Evolutionary conservation across 92 coral and sea anemone genomes (phyloP).

Genomic region (Galaxea fascicularis): DNA sequence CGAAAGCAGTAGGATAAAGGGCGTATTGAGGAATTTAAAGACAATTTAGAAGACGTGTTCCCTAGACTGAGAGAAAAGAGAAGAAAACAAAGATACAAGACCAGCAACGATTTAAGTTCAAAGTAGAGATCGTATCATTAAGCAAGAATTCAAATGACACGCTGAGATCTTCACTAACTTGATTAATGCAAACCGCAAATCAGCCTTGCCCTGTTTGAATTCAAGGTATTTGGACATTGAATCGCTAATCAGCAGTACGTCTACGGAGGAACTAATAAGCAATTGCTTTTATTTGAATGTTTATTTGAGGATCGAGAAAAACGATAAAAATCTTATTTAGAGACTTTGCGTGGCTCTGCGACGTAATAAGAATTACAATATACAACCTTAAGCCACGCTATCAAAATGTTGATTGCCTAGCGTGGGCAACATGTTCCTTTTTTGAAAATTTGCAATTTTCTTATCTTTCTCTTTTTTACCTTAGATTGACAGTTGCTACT

Average conservation of each 20-base stretch:
- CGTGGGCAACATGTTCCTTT: constrained; percentile 3
- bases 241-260: background rate
- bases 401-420: background rate
- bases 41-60: background rate
- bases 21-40: no score
- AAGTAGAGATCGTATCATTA: background rate
- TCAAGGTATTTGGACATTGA: no score
- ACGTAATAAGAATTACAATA: no score
- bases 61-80: background rate
- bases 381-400: no score
- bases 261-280: background rate
- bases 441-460: constrained; percentile 2
- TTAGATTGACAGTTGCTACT: constrained; percentile 23
- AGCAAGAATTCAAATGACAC: background rate
- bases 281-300: background rate
- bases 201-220: no score
- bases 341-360: background rate
- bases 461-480: background rate
- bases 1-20: background rate
- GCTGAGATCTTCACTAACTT: background rate
- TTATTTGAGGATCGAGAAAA: background rate
- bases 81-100: background rate
- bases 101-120: background rate
- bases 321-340: background rate
- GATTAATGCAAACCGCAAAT: no score